Evolutionary conservation across 2,113 vertebrate genomes (phyloP).

Genomic region (Polyodon spathula): DNA sequence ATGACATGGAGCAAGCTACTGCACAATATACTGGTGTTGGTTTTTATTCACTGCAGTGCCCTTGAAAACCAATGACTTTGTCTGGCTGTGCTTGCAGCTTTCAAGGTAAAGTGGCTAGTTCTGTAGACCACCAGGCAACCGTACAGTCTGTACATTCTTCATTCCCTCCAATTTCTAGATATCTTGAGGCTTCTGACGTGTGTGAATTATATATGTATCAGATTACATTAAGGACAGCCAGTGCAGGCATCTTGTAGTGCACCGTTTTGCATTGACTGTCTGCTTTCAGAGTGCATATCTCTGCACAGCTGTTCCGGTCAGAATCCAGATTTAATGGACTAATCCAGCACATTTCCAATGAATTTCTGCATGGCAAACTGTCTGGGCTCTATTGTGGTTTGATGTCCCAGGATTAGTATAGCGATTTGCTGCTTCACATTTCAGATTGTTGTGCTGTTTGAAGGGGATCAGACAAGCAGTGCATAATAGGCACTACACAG

Average conservation of each 20-base stretch:
- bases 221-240: no score
- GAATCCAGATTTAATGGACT: neutral
- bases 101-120: neutral
- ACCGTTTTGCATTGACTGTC: neutral
- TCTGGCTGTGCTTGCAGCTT: slow-evolving; percentile 22
- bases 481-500: neutral
- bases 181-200: neutral
- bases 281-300: neutral
- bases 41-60: slow-evolving; percentile 49
- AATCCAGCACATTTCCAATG: neutral
- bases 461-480: neutral
- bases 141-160: neutral
- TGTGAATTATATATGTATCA: neutral
- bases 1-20: no score
- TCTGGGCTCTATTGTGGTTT: neutral
- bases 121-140: neutral
- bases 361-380: neutral
- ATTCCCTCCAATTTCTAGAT: neutral
- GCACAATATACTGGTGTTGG: slow-evolving; percentile 20
- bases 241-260: no score
- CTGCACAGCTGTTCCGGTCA: neutral
- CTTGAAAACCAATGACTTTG: slow-evolving; percentile 56
- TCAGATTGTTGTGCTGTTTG: neutral
- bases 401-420: neutral
- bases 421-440: neutral